Evolutionary conservation across 2,113 vertebrate genomes (phyloP).

Genomic region (Sorex fumeus): DNA sequence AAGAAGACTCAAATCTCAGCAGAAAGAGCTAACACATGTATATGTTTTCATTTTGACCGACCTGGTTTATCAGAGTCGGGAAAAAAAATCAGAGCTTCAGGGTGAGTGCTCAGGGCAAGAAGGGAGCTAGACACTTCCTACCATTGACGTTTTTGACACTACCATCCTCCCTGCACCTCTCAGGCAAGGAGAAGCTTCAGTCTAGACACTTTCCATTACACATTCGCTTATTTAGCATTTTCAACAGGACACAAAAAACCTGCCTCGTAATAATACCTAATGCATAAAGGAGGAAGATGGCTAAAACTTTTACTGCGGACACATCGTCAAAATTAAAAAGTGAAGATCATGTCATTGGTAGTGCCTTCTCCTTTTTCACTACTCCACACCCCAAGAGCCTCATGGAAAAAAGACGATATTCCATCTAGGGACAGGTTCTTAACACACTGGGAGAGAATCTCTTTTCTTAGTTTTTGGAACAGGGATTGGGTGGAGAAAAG

Average conservation of each 20-base stretch:
- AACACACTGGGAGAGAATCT: neutral
- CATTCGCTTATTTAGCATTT: conserved; percentile 1
- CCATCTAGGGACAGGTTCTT: neutral
- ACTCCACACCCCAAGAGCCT: accelerated
- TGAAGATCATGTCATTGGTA: neutral
- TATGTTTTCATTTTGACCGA: neutral
- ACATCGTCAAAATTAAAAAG: neutral
- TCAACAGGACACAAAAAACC: neutral
- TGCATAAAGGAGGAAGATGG: neutral
- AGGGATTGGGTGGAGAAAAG: conserved; percentile 41
- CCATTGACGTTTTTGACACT: neutral
- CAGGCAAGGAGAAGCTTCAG: neutral
- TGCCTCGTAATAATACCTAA: neutral
- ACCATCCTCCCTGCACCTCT: neutral
- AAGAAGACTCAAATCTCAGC: neutral
- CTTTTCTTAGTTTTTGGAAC: neutral
- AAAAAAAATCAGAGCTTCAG: neutral
- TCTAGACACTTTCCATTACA: neutral
- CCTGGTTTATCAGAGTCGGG: neutral
- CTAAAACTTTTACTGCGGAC: neutral
- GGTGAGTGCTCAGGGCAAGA: neutral
- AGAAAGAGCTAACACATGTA: neutral
- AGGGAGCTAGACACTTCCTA: neutral
- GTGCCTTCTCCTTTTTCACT: too few species aligned
- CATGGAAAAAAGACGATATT: accelerated